Evolutionary conservation across 2,113 vertebrate species (phyloP).

Genomic region (Empidonax alnorum): DNA sequence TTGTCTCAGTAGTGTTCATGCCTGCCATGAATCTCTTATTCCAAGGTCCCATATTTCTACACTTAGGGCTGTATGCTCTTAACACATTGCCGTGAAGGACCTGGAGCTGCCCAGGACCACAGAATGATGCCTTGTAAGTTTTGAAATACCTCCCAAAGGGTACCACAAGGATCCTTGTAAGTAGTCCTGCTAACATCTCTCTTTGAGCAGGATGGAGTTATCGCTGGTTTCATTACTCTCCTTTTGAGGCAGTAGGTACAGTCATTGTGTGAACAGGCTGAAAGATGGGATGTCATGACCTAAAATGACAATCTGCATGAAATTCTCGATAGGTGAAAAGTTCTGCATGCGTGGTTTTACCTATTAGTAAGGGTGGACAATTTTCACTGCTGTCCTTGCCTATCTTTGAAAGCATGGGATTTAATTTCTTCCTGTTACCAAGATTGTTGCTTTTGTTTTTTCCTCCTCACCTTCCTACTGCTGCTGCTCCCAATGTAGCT

Average conservation of each 20-base stretch:
- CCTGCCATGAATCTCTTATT: not conserved
- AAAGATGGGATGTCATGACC: not conserved
- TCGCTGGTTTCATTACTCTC: not conserved
- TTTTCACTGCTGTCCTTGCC: not conserved
- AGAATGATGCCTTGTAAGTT: not conserved
- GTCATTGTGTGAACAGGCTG: not conserved
- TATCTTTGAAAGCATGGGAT: not conserved
- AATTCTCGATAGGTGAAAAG: not conserved
- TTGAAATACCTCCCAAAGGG: not conserved
- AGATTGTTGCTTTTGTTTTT: not conserved
- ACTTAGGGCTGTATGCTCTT: not conserved
- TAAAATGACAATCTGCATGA: not conserved
- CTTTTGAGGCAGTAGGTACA: not conserved
- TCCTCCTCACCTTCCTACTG: not conserved
- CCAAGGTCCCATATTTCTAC: not conserved
- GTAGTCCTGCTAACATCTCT: not conserved
- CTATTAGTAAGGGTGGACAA: not conserved
- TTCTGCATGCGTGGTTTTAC: rapidly evolving
- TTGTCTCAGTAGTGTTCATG: not conserved
- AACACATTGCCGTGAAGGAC: not conserved
- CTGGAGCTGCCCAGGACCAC: not conserved
- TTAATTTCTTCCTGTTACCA: not conserved
- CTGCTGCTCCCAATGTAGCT: not conserved
- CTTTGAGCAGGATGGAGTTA: not conserved
- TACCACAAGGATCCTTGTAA: not conserved